These are phyloP conservation scores for Ictalurus punctatus DNA, from an alignment of 2,113 vertebrate species.

Conservation along the genomic window DNA sequence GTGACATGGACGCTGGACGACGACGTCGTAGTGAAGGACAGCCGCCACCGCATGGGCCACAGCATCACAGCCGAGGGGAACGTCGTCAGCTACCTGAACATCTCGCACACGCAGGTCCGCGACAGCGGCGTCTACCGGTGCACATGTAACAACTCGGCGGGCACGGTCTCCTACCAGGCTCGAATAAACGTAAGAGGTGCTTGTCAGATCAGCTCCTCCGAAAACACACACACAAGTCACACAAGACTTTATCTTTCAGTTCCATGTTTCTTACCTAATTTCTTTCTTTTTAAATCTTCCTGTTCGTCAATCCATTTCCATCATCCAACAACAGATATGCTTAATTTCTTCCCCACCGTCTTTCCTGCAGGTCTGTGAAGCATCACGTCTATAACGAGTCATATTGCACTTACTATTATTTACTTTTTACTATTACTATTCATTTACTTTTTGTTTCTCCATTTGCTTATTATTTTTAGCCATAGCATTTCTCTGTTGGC, in stretches of 20 bases:
- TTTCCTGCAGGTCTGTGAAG: background rate
- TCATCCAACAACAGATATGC: background rate
- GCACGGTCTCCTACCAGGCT: conserved; percentile 99
- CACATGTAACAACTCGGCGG: conserved; percentile 97
- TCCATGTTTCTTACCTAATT: background rate
- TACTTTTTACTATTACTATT: no score
- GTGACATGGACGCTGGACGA: conserved; percentile 95
- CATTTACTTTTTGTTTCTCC: background rate
- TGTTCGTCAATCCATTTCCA: background rate
- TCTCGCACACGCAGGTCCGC: conserved; percentile 92
- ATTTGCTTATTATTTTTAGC: background rate
- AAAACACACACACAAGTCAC: conserved; percentile 76
- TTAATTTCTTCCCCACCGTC: background rate
- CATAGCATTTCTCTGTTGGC: background rate
- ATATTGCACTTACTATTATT: background rate
- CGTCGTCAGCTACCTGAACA: conserved; percentile 96
- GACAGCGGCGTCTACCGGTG: conserved; percentile 97
- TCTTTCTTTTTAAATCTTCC: background rate
- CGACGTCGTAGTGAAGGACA: conserved; percentile 89
- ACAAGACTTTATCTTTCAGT: background rate
- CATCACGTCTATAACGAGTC: background rate
- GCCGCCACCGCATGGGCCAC: conserved; percentile 91
- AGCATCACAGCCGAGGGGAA: conserved; percentile 92
- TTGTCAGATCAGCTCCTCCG: conserved; percentile 99
- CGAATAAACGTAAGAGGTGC: conserved; percentile 99